Percentiles rank a stretch among this genome's conserved stretches.
Conservation (phyloP, 2,797 vertebrate species). For the Odontamblyopus rebecca region DNA sequence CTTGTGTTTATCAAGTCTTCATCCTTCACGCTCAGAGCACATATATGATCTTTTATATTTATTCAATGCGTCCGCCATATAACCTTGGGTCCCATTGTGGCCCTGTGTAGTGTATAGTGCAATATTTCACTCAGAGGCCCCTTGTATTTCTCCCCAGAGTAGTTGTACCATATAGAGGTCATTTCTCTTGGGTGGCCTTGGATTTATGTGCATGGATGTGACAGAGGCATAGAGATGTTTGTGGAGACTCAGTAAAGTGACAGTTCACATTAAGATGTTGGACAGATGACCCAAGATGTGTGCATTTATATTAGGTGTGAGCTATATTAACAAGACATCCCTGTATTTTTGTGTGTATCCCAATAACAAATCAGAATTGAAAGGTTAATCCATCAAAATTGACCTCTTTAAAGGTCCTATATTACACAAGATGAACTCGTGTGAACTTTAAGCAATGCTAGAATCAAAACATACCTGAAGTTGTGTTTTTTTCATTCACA, state of each 20-base stretch:
- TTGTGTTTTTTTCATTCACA: no score
- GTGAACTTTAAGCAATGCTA: no score
- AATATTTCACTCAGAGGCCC: slow-evolving; percentile 17
- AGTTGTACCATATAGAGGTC: background rate
- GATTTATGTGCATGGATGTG: slow-evolving; percentile 7
- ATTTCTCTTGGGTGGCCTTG: slow-evolving; percentile 5
- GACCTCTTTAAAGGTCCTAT: no score
- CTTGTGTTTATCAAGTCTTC: slow-evolving; percentile 24
- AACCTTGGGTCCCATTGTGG: slow-evolving; percentile 31
- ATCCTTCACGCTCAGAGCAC: slow-evolving; percentile 8
- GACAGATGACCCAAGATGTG: background rate
- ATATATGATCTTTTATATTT: slow-evolving; percentile 13
- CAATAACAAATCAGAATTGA: background rate
- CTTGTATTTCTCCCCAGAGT: background rate
- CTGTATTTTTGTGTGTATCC: background rate
- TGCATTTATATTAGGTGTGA: background rate
- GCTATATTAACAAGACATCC: background rate
- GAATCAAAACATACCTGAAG: no score
- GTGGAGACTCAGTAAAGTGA: slow-evolving; percentile 11
- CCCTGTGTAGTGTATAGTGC: slow-evolving; percentile 5
- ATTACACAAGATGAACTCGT: no score
- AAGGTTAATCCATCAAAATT: background rate
- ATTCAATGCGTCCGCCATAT: slow-evolving; percentile 16
- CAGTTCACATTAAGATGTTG: slow-evolving; percentile 7
- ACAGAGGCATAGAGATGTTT: background rate